Conservation (phyloP, 2,797 vertebrate genomes). For the Poeciliopsis infans region DNA sequence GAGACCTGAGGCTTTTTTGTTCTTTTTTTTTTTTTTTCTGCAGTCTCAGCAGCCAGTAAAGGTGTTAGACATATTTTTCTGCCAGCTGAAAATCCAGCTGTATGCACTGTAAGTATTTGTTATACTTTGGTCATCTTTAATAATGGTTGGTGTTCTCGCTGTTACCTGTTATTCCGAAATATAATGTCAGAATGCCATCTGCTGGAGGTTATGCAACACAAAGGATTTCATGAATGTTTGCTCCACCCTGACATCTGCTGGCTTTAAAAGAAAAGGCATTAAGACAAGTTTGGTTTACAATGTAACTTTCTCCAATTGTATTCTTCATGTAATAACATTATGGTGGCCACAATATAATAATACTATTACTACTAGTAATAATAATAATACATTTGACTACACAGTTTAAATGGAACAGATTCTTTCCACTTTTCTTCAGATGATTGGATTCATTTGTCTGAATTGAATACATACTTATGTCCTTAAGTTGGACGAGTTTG, state of each 20-base stretch:
- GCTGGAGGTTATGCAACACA: slow-evolving; percentile 15
- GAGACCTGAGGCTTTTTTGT: slow-evolving; percentile 36
- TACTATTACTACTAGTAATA: neutral
- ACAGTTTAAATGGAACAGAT: neutral
- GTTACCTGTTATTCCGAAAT: neutral
- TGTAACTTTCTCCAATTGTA: neutral
- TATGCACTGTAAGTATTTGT: neutral
- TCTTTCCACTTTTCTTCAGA: neutral
- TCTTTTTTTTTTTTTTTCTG: neutral
- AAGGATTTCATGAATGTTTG: neutral
- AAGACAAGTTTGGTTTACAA: neutral
- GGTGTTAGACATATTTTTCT: slow-evolving; percentile 10
- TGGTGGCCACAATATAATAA: neutral
- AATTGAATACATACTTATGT: neutral
- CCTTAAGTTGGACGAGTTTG: neutral
- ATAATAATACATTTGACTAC: neutral
- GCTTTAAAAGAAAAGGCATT: slow-evolving; percentile 15
- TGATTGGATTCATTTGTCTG: neutral
- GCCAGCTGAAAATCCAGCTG: slow-evolving; percentile 6
- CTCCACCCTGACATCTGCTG: slow-evolving; percentile 63
- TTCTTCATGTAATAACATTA: neutral
- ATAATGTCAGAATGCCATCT: slow-evolving; percentile 58
- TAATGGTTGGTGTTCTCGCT: slow-evolving; percentile 16
- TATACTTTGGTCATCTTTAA: slow-evolving; percentile 17
- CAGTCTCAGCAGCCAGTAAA: slow-evolving; percentile 1